phyloP scores from a whole-genome alignment of 2,113 vertebrate species.

The Forbesichthys papilliferus region DNA sequence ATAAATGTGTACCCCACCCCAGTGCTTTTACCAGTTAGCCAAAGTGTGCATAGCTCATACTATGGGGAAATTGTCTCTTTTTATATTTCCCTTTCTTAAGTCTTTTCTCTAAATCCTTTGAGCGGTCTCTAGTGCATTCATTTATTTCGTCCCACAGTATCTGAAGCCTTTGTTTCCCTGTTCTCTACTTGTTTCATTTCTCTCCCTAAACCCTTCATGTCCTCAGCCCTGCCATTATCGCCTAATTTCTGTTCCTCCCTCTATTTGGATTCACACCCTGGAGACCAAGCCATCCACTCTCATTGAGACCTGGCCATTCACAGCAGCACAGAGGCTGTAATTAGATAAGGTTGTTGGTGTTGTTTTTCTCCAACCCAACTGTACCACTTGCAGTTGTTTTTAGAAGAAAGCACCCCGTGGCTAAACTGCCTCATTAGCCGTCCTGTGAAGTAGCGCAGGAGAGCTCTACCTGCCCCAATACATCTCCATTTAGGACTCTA shows the following conservation, averaged over 20 bases:
- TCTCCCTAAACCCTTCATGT: constrained; percentile 7
- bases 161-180: background rate
- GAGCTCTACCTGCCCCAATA: constrained; percentile 52
- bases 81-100: background rate
- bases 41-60: constrained; percentile 1
- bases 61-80: constrained; percentile 29
- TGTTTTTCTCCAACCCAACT: constrained; percentile 1
- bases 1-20: no score
- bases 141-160: constrained; percentile 9
- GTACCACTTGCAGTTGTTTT: constrained; percentile 57
- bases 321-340: constrained; percentile 22
- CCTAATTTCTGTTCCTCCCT: constrained; percentile 1
- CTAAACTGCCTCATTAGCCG: constrained; percentile 65
- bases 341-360: constrained; percentile 23
- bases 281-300: constrained; percentile 47
- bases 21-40: no score
- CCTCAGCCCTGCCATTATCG: constrained; percentile 10
- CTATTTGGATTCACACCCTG: constrained; percentile 43
- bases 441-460: constrained; percentile 43
- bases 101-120: constrained; percentile 18
- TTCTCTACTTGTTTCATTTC: constrained; percentile 5
- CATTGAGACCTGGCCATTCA: constrained; percentile 51
- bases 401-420: constrained; percentile 63
- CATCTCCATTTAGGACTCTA: constrained; percentile 60
- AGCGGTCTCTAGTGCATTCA: background rate